phyloP scores from a whole-genome alignment of 2,113 vertebrate genomes.

The Jaculus jaculus region DNA sequence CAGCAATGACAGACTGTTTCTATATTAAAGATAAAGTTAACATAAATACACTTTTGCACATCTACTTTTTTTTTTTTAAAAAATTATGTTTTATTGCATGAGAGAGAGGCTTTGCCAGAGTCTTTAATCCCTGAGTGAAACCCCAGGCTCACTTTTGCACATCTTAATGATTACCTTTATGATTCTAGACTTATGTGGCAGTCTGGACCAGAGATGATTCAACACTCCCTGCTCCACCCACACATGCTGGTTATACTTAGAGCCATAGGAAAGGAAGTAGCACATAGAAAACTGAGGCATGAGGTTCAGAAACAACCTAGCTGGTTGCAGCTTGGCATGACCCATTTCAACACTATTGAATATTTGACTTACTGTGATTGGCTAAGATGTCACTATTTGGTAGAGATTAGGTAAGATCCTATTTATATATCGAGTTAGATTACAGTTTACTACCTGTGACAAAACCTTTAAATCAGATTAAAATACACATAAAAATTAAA shows the following conservation, averaged over 20 bases:
- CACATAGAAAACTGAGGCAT: background rate
- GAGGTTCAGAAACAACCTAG: background rate
- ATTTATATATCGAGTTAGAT: background rate
- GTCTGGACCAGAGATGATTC: background rate
- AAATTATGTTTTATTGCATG: no score
- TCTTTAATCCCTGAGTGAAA: no score
- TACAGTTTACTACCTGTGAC: background rate
- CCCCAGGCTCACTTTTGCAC: background rate
- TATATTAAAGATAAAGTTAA: background rate
- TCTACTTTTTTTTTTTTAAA: no score
- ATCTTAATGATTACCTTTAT: background rate
- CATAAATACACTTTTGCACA: background rate
- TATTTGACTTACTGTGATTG: background rate
- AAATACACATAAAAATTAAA: no score
- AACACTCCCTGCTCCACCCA: background rate
- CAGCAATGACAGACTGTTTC: background rate
- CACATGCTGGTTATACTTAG: background rate
- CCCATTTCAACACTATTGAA: background rate
- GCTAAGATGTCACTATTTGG: background rate
- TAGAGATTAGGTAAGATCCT: background rate
- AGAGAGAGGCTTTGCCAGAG: no score
- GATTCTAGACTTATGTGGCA: background rate
- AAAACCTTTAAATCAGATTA: background rate
- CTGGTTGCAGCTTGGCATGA: background rate
- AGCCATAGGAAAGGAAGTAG: background rate